Conservation (phyloP, 2,113 vertebrate genomes). For the Chloroceryle aenea region DNA sequence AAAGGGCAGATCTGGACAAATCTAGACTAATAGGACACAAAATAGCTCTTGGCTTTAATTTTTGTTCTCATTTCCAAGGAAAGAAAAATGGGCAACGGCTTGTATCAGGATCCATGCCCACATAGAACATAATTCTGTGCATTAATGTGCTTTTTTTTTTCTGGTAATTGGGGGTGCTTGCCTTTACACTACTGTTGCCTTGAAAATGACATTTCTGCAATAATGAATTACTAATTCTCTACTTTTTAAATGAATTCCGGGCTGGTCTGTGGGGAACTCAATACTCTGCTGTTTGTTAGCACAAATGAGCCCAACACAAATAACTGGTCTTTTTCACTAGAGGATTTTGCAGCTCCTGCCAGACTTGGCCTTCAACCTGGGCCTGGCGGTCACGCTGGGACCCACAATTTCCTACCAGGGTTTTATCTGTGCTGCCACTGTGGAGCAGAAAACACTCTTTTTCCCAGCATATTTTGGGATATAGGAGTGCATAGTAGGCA, state of each 20-base stretch:
- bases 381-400: background rate
- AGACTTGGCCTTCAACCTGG: slow-evolving; percentile 12
- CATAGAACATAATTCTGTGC: background rate
- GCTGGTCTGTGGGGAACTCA: background rate
- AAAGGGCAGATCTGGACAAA: background rate
- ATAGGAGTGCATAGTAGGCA: background rate
- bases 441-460: background rate
- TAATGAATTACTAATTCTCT: background rate
- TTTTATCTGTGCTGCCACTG: background rate
- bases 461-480: background rate
- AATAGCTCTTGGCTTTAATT: background rate
- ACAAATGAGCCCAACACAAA: background rate
- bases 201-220: background rate
- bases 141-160: background rate
- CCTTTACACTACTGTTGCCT: background rate
- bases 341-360: background rate
- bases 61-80: background rate
- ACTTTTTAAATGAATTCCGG: background rate
- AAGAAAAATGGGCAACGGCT: background rate
- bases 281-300: background rate
- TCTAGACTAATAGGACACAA: background rate
- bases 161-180: background rate
- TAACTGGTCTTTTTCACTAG: background rate
- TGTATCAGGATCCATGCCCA: background rate
- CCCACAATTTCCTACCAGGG: slow-evolving; percentile 19